Conservation (phyloP, 1,140 invertebrate genomes). For the Archegozetes longisetosus region DNA sequence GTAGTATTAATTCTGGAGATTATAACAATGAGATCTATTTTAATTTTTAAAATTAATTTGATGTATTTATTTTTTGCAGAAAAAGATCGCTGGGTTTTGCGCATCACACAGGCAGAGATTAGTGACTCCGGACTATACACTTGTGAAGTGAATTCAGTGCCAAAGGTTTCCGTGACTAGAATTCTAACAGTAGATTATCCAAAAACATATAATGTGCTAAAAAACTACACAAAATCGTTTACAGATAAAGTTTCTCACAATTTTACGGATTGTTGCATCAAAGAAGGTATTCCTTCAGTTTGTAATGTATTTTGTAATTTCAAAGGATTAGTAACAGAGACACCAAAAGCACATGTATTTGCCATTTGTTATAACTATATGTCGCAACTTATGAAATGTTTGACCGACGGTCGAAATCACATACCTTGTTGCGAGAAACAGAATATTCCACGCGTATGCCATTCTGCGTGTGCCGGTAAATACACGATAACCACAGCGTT, state of each 20-base stretch:
- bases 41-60: slow-evolving; percentile 3
- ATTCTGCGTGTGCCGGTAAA: slow-evolving; percentile 61
- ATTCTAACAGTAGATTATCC: slow-evolving; percentile 38
- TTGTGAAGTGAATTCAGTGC: slow-evolving; percentile 64
- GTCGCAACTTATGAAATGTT: slow-evolving; percentile 48
- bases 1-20: not conserved
- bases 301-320: slow-evolving; percentile 65
- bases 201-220: slow-evolving; percentile 7
- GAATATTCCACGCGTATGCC: slow-evolving; percentile 59
- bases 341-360: slow-evolving; percentile 52
- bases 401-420: slow-evolving; percentile 58
- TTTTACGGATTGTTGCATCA: slow-evolving; percentile 44
- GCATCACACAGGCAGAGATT: slow-evolving; percentile 46
- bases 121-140: slow-evolving; percentile 57
- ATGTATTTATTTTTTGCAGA: slow-evolving; percentile 31
- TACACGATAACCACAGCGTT: slow-evolving; percentile 65
- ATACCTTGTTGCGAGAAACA: slow-evolving; percentile 62
- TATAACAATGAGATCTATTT: slow-evolving; percentile 1
- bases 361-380: slow-evolving; percentile 53
- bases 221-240: slow-evolving; percentile 13
- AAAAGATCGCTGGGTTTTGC: slow-evolving; percentile 65
- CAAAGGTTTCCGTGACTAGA: slow-evolving; percentile 52
- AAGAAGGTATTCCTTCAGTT: slow-evolving; percentile 42
- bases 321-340: slow-evolving; percentile 56
- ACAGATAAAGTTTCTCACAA: slow-evolving; percentile 41